Base-by-base conservation (phyloP, 2,113 vertebrate species). In the Trinectes maculatus region DNA sequence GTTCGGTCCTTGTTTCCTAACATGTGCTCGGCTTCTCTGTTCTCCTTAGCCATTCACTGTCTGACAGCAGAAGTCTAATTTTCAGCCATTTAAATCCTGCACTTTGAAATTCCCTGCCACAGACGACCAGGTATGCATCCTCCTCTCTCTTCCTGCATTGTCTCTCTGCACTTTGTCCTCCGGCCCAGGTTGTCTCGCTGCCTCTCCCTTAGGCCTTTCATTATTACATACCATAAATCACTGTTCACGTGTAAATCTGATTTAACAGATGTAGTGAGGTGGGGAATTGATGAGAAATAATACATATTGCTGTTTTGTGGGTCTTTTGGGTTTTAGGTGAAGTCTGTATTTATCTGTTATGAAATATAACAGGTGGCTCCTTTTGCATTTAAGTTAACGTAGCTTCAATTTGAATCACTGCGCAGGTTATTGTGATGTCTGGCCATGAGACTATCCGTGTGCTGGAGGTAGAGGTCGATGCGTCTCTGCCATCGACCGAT, bases 371-470 rank as follows among this genome's bases (percentile, higher is more conserved):
- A n/a, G n/a, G n/a, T n/a, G n/a, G n/a, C n/a, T n/a, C n/a, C n/a
- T 34, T 47, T 25, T 25, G 26, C 28, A n/a, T 40, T 44, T 55
- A 6, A 59, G 3, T 73, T 7, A 59, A 11, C 11, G 62, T 24
- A 29, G 33, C 3, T 36, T 78, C 39, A 5, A 31, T 31, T 31
- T 31, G 29, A 31, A 31, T 58, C 9, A 2, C 31, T 65, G 31
- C 62, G 8, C 90, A 99, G 97, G 96, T 98, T 58, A 98, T 98
- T 71, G 96, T 98, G 85, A 98, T 99, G 96, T 97, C 97, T 42
- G 80, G 96, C 74, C 96, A 99, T 3, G 96, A 98, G 89, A 98
- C 96, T 19, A 98, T 98, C 85, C 93, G 96, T 1, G 96, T 98
- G 66, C 89, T 98, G 51, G 95, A 98, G 84, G 95, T 96, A 5